These are phyloP conservation scores for Lithophane socia DNA, from an alignment of 2,888 invertebrate genomes.

Conservation along the genomic window DNA sequence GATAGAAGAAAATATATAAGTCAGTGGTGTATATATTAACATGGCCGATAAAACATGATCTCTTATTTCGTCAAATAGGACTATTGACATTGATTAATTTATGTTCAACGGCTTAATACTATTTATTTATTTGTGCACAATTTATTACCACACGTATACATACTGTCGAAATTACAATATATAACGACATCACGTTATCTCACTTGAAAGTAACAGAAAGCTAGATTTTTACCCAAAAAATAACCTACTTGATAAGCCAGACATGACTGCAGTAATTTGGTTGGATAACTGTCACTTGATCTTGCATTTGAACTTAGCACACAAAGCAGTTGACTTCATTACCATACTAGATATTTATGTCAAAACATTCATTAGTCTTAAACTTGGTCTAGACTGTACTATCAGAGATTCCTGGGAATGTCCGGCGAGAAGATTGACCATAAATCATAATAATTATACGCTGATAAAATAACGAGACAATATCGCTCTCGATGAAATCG, in stretches of 20 bases:
- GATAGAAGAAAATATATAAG: slow-evolving; percentile 28
- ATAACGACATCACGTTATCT: background rate
- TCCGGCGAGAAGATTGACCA: slow-evolving; percentile 34
- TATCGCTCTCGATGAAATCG: slow-evolving; percentile 37
- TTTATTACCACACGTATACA: too few species aligned
- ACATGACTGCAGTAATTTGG: too few species aligned
- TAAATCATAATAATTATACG: slow-evolving; percentile 59
- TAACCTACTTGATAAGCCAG: background rate
- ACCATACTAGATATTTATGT: slow-evolving; percentile 7
- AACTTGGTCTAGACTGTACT: slow-evolving; percentile 7
- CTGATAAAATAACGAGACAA: slow-evolving; percentile 58
- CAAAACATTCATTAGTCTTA: slow-evolving; percentile 27
- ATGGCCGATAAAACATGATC: background rate
- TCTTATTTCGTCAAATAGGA: background rate
- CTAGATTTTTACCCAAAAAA: background rate
- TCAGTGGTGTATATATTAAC: background rate
- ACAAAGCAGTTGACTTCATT: background rate
- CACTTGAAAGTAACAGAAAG: background rate
- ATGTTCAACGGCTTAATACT: background rate
- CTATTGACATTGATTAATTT: background rate
- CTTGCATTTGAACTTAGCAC: background rate
- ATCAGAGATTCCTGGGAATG: slow-evolving; percentile 43
- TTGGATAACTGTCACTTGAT: background rate
- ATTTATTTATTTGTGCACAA: too few species aligned
- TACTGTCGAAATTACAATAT: too few species aligned